phyloP scores from a whole-genome alignment of 1,140 invertebrate genomes.

The Drosophila truncata region DNA sequence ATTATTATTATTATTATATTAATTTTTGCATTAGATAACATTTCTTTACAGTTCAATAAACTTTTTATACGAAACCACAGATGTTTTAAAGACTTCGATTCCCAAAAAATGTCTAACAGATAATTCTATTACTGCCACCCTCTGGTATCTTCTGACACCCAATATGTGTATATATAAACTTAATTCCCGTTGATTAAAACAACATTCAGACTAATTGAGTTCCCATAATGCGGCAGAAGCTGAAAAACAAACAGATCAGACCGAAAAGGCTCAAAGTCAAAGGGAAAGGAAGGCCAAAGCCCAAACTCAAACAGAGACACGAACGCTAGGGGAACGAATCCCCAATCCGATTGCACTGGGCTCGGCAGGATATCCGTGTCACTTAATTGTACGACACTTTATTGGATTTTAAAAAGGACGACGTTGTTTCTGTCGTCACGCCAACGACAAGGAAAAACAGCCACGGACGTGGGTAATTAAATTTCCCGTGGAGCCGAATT shows the following conservation, averaged over 20 bases:
- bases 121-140: background rate
- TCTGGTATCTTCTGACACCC: background rate
- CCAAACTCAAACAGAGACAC: slow-evolving; percentile 33
- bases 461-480: slow-evolving; percentile 66
- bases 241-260: slow-evolving; percentile 54
- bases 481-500: slow-evolving; percentile 77
- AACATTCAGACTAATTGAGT: slow-evolving; percentile 61
- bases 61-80: background rate
- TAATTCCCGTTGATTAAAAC: slow-evolving; percentile 54
- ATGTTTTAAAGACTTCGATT: background rate
- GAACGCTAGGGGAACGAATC: slow-evolving; percentile 23
- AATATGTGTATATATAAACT: slow-evolving; percentile 1
- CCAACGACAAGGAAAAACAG: slow-evolving; percentile 38
- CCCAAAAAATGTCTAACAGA: background rate
- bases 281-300: slow-evolving; percentile 26
- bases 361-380: slow-evolving; percentile 76
- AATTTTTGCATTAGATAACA: too few relatives aligned
- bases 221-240: slow-evolving; percentile 42
- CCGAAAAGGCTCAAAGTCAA: slow-evolving; percentile 10
- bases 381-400: slow-evolving; percentile 80
- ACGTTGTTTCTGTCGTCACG: slow-evolving; percentile 45
- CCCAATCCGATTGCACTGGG: slow-evolving; percentile 39
- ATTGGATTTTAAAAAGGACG: slow-evolving; percentile 81
- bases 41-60: too few relatives aligned
- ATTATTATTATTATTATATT: too few relatives aligned